phyloP scores from a whole-genome alignment of 64 coral and sea anemone genomes.

The Pocillopora damicornis region DNA sequence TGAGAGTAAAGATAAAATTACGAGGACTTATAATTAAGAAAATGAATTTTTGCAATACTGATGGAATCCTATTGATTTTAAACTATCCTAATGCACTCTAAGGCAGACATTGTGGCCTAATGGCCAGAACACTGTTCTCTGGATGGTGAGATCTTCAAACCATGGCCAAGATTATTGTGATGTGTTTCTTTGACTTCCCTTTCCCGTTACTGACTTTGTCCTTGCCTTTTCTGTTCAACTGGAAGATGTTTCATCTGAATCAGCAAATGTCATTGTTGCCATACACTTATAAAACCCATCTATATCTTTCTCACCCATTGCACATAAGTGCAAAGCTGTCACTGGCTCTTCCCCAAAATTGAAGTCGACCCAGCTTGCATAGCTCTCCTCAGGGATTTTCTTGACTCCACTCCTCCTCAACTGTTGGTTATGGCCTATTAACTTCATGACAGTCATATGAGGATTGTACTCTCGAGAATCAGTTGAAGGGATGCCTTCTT shows the following conservation, averaged over 20 bases:
- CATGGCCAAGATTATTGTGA: background rate
- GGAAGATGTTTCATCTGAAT: background rate
- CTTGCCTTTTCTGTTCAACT: background rate
- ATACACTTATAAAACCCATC: conserved; percentile 89
- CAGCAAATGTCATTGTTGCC: conserved; percentile 35
- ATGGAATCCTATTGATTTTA: too few relatives aligned
- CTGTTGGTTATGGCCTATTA: conserved; percentile 53
- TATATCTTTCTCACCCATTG: conserved; percentile 72
- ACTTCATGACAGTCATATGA: conserved; percentile 89
- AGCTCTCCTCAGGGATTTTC: conserved; percentile 78
- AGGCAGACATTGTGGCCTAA: background rate
- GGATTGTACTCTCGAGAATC: conserved; percentile 71
- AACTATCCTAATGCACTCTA: too few relatives aligned
- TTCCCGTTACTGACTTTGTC: too few relatives aligned
- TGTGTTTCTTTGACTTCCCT: background rate
- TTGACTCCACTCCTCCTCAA: conserved; percentile 66
- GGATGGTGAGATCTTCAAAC: background rate
- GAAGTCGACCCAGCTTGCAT: conserved; percentile 54
- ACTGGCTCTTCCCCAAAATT: conserved; percentile 77
- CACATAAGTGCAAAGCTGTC: conserved; percentile 68
- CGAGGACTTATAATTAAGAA: too few relatives aligned
- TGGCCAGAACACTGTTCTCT: background rate
- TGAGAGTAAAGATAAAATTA: too few relatives aligned
- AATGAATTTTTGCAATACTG: too few relatives aligned
- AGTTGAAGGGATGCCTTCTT: conserved; percentile 67